Evolutionary conservation across 2,113 vertebrate species (phyloP).

Genomic region (Periophthalmodon schlosseri): DNA sequence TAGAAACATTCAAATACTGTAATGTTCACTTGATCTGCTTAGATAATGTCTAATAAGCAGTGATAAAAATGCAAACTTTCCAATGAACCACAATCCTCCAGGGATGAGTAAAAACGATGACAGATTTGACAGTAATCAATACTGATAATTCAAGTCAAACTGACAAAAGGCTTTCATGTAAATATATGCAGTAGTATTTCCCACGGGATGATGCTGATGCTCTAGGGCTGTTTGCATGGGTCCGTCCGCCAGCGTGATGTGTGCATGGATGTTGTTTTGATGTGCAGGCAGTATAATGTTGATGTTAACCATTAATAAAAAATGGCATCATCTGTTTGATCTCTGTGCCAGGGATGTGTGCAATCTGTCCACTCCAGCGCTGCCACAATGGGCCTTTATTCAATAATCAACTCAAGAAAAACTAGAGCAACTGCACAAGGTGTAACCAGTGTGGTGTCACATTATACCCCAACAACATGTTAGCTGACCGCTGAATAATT

Average conservation of each 20-base stretch:
- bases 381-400: constrained; percentile 55
- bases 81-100: constrained; percentile 35
- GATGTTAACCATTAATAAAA: constrained; percentile 68
- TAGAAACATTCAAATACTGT: no score
- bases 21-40: no score
- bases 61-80: constrained; percentile 1
- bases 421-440: constrained; percentile 24
- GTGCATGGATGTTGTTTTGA: constrained; percentile 49
- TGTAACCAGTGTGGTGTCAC: constrained; percentile 25
- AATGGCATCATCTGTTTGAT: constrained; percentile 62
- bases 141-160: background rate
- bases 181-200: constrained; percentile 17
- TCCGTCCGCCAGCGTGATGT: constrained; percentile 29
- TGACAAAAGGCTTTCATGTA: background rate
- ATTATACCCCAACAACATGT: constrained; percentile 35
- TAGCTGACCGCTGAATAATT: constrained; percentile 43
- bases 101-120: background rate
- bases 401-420: constrained; percentile 56
- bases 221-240: constrained; percentile 7
- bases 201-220: constrained; percentile 18
- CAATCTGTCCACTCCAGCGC: constrained; percentile 40
- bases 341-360: constrained; percentile 43
- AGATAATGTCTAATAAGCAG: no score
- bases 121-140: constrained; percentile 10
- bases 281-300: constrained; percentile 56